Base-by-base conservation (phyloP, 2,113 vertebrate species). In the Spheniscus mendiculus region DNA sequence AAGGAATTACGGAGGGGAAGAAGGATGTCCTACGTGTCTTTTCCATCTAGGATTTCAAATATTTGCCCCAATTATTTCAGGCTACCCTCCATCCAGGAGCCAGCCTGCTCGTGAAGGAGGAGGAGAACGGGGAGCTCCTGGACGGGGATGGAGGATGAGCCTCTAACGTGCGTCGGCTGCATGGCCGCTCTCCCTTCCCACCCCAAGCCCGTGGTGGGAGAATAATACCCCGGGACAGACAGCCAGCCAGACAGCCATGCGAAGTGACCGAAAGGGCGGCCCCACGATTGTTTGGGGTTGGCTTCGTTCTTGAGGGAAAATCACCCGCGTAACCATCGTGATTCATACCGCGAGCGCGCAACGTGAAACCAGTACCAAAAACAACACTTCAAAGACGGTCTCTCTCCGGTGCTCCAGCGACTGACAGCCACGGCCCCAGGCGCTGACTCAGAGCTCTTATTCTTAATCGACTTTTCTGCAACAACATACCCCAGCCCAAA, bases 391-490 rank as follows among this genome's bases (percentile, higher is more conserved):
- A 94, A 95, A 97, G 95, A 56, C 22, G 0, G 32, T 78, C 76
- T 96, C 90, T 91, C 93, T n/a, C 81, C 14, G 25, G 86, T 7
- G 15, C 47, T 92, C 34, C 3, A 25, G 70, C 38, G 73, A 87
- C 87, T 1, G 78, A 83, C 44, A 21, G 94, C 94, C 81, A 3
- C 12, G 0, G 94, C 81, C 73, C 73, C 2, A 0, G 78, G 81
- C 21, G 91, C 97, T 97, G 97, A 97, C 96, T 97, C 95, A 97
- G 82, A 97, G 84, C 82, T 97, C 84, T 91, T 91, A 70, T 96
- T 96, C 87, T 97, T 96, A 96, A 94, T 96, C 50, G 22, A 85
- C 93, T 91, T 50, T 80, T 74, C 69, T 93, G 25, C 78, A 95
- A 96, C 56, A 96, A 94, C 95, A 92, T 30, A 95, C 36, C 65